Conservation (phyloP, 2,797 vertebrate species). For the Squalus acanthias region DNA sequence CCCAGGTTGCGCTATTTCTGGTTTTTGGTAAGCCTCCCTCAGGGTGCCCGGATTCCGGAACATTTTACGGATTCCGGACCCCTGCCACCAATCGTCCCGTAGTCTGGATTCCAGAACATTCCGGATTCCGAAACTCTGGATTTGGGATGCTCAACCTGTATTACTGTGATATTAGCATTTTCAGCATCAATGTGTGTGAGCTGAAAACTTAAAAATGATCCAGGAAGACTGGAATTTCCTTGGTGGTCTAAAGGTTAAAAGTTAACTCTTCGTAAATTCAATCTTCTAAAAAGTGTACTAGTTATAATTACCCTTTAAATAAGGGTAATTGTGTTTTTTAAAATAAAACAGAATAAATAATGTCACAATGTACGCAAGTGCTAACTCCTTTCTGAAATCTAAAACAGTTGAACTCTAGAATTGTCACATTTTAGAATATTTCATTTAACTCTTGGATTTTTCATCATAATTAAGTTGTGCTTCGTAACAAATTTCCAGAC, state of each 20-base stretch:
- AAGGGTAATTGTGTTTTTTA: background rate
- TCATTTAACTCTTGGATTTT: background rate
- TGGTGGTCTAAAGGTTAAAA: background rate
- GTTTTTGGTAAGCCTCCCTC: too few relatives aligned
- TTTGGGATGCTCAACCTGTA: too few relatives aligned
- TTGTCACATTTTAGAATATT: background rate
- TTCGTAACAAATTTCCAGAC: background rate
- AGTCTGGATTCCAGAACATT: too few relatives aligned
- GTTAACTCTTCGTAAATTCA: background rate
- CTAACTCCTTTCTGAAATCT: background rate
- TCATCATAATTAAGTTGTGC: background rate
- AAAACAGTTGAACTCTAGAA: background rate
- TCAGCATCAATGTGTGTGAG: background rate
- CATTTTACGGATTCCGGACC: too few relatives aligned
- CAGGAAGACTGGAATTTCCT: background rate
- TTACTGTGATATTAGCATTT: background rate
- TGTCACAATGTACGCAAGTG: background rate
- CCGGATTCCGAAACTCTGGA: too few relatives aligned
- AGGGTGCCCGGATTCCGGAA: too few relatives aligned
- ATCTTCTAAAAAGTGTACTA: background rate
- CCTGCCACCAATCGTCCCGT: too few relatives aligned
- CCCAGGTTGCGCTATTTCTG: too few relatives aligned
- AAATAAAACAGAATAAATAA: background rate
- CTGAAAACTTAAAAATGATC: background rate
- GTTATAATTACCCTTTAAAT: background rate